phyloP scores from a whole-genome alignment of 2,113 vertebrate genomes.

The Callipepla squamata region DNA sequence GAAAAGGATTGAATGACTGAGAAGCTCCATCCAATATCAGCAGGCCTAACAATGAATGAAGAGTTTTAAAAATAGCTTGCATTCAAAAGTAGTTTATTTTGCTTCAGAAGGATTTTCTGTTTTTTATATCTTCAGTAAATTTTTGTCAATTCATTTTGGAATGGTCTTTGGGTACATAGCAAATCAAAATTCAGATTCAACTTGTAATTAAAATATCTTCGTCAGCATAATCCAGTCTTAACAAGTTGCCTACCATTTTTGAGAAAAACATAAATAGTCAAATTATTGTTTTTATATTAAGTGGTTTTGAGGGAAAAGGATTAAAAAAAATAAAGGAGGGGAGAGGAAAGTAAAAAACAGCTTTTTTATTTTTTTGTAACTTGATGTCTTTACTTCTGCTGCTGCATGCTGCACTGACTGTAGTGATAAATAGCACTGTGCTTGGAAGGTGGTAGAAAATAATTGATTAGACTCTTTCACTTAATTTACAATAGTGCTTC shows the following conservation, averaged over 20 bases:
- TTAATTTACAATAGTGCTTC: slow-evolving; percentile 27
- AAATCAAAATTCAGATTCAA: background rate
- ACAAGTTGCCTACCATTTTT: background rate
- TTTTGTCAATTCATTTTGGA: background rate
- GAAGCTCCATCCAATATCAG: background rate
- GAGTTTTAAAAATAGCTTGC: slow-evolving; percentile 7
- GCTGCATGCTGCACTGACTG: background rate
- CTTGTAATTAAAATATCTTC: background rate
- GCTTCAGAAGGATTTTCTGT: background rate
- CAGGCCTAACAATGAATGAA: background rate
- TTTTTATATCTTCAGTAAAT: background rate
- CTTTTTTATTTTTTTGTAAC: background rate
- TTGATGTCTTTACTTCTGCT: background rate
- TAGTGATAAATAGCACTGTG: slow-evolving; percentile 29
- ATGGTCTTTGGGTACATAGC: fast-evolving
- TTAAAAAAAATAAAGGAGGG: background rate
- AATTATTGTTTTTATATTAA: background rate
- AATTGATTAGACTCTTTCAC: slow-evolving; percentile 59
- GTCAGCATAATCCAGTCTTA: background rate
- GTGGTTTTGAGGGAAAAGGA: too few species aligned
- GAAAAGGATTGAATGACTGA: slow-evolving; percentile 17
- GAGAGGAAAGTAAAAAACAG: background rate
- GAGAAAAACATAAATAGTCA: background rate
- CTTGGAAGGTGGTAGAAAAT: slow-evolving; percentile 25
- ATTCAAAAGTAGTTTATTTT: background rate